Base-by-base conservation (phyloP, 2,797 vertebrate species). In the Myotis findleyi region DNA sequence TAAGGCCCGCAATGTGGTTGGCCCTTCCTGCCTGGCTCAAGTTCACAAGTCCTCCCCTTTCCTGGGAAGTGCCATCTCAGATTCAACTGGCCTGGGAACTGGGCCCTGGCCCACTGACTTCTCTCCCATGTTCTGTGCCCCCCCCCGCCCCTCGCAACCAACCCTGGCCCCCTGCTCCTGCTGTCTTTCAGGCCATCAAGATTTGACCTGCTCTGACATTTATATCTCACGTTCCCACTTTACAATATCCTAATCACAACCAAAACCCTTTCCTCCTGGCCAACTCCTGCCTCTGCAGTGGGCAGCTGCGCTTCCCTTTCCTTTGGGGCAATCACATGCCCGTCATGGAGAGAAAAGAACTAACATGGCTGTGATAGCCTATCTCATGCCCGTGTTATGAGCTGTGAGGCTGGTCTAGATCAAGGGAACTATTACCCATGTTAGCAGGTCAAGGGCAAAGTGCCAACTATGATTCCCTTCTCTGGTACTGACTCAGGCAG, bases 291-390 rank as follows among this genome's bases (percentile, higher is more conserved):
- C 49, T 76, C 84, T 27, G 55, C 30, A n/a, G 47, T 59, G 38
- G 36, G 18, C 0, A 1, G 6, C 53, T n/a, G 57, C 0, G 0
- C 9, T 38, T 68, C 36, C 25, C 38, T 51, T 36, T 84, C n/a
- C 17, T 89, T 89, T 75, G 85, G 59, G 81, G 73, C 62, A 81
- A 33, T 80, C 86, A 30, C 68, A 27, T 53, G 94, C 68, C 83
- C 55, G 84, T 77, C 82, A 7, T 0, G 30, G 89, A 91, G 86
- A 95, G 21, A 93, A 87, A 92, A 94, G 79, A 91, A 91, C 59
- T 57, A 80, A 51, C 18, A 75, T 51, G 66, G 82, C 93, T 71
- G 30, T 4, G 36, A 41, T 83, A 72, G 21, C 8, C 0, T 72
- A 5, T 80, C 91, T 96, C 62, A 69, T 64, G 59, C 77, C 47